These are phyloP conservation scores for Rhinella marina DNA, from an alignment of 2,797 vertebrate genomes.

Conservation along the genomic window DNA sequence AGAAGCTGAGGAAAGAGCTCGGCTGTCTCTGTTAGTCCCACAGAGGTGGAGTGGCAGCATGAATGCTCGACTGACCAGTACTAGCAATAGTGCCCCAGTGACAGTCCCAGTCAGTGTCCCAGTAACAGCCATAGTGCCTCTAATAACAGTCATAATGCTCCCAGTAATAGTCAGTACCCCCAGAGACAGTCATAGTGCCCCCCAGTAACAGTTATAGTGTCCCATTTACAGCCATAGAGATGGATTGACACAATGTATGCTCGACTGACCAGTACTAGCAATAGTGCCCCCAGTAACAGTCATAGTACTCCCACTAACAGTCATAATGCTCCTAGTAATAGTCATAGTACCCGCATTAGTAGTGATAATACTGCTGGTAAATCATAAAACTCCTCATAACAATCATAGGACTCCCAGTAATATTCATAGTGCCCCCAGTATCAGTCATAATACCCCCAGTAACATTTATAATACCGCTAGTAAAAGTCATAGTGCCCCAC, in stretches of 20 bases:
- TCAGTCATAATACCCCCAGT: not conserved
- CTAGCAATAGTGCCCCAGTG: not conserved
- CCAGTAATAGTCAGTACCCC: not conserved
- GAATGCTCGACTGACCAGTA: not conserved
- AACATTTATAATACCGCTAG: not conserved
- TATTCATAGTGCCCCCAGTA: no score
- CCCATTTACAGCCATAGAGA: not conserved
- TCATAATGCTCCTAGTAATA: not conserved
- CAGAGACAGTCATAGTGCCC: not conserved
- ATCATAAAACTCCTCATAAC: no score
- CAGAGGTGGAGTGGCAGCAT: no score
- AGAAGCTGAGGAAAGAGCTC: no score
- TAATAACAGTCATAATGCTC: not conserved
- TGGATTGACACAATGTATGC: no score
- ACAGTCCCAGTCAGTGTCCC: not conserved
- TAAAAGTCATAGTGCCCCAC: no score
- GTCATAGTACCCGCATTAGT: not conserved
- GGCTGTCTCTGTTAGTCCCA: no score
- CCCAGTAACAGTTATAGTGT: not conserved
- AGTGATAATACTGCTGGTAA: no score
- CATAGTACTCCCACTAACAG: not conserved
- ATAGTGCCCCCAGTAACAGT: not conserved
- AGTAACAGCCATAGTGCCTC: not conserved
- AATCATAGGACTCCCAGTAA: no score
- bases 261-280: not conserved